These are phyloP conservation scores for Pararge aegeria DNA, from an alignment of 1,140 invertebrate genomes.

Conservation along the genomic window DNA sequence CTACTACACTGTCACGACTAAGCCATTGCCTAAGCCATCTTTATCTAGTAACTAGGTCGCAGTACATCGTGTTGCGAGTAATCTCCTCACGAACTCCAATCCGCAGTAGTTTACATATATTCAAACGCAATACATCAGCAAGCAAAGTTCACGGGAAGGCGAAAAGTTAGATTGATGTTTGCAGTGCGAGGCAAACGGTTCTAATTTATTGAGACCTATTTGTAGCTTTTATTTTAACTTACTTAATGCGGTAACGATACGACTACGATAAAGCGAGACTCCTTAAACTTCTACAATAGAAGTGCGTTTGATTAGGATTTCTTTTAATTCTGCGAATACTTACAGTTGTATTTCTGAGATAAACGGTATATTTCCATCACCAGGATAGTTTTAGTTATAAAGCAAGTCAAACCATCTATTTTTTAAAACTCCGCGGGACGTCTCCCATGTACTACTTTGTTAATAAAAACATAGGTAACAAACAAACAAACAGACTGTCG, in stretches of 20 bases:
- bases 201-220: constrained; percentile 32
- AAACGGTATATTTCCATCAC: too few relatives aligned
- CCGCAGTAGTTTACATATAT: not conserved
- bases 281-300: too few relatives aligned
- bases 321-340: too few relatives aligned
- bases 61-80: not conserved
- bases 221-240: not conserved
- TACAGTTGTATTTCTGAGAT: too few relatives aligned
- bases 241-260: not conserved
- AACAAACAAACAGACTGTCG: too few relatives aligned
- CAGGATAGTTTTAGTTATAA: too few relatives aligned
- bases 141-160: constrained; percentile 7
- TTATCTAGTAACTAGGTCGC: not conserved
- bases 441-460: too few relatives aligned
- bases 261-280: too few relatives aligned
- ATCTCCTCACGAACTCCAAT: not conserved
- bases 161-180: constrained; percentile 23
- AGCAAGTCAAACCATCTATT: too few relatives aligned
- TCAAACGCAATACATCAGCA: constrained; percentile 1
- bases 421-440: too few relatives aligned
- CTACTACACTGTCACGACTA: not conserved
- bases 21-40: not conserved
- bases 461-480: too few relatives aligned
- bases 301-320: too few relatives aligned
- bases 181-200: constrained; percentile 21